A percentile compares a stretch with the other conserved stretches of the same genome.
phyloP scores from a whole-genome alignment of 2,888 invertebrate genomes.

The Andrena bicolor region DNA sequence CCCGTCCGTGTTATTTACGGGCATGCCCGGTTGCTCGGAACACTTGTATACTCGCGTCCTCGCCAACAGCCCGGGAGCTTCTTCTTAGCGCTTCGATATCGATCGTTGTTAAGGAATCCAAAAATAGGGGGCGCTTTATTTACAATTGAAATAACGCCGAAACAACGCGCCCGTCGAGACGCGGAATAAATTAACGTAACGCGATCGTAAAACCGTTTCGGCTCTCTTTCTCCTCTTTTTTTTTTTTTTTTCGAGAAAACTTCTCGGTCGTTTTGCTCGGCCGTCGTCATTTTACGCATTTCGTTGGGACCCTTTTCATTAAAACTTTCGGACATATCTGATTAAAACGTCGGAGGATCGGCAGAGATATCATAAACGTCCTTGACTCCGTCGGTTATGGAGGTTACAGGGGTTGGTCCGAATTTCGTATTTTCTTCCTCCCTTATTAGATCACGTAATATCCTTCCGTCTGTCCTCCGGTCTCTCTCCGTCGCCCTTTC shows the following conservation, averaged over 20 bases:
- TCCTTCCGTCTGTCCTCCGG: neutral
- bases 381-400: neutral
- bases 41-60: neutral
- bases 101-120: neutral
- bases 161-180: neutral
- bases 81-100: neutral
- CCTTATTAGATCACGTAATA: slow-evolving; percentile 40
- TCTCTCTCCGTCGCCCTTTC: neutral
- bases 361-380: slow-evolving; percentile 7
- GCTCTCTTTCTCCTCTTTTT: neutral
- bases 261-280: neutral
- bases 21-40: neutral
- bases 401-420: neutral
- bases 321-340: slow-evolving; percentile 7
- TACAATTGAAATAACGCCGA: slow-evolving; percentile 35
- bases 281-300: neutral
- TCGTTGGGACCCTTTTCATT: neutral
- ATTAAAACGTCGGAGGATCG: slow-evolving; percentile 1
- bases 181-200: slow-evolving; percentile 34
- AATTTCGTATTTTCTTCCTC: slow-evolving; percentile 21
- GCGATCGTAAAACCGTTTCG: neutral
- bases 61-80: neutral
- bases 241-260: neutral
- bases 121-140: slow-evolving; percentile 24
- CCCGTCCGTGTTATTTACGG: slow-evolving; percentile 3